Percentiles rank a stretch among this genome's conserved stretches.
Evolutionary conservation across 2,888 invertebrate species (phyloP).

Genomic region (Agriopis leucophaearia): DNA sequence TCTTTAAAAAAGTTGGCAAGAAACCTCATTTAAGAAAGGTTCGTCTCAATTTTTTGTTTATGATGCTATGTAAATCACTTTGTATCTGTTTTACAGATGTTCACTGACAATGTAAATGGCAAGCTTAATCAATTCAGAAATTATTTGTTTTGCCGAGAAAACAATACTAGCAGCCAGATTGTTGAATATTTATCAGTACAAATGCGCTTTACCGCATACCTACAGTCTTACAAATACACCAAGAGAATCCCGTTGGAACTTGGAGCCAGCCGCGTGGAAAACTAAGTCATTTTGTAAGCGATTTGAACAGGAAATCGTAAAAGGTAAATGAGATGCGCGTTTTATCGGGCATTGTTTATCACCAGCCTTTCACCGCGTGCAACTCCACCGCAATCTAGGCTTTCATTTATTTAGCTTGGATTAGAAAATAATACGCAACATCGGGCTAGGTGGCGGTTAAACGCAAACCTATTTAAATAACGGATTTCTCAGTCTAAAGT

Average conservation of each 20-base stretch:
- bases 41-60: neutral
- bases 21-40: no score
- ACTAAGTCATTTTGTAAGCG: slow-evolving; percentile 30
- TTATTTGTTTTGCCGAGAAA: slow-evolving; percentile 19
- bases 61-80: neutral
- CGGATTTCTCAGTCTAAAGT: no score
- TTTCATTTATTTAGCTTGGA: slow-evolving; percentile 15
- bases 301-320: slow-evolving; percentile 34
- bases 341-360: slow-evolving; percentile 34
- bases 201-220: slow-evolving; percentile 25
- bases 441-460: no score
- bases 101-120: slow-evolving; percentile 13
- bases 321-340: slow-evolving; percentile 33
- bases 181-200: slow-evolving; percentile 25
- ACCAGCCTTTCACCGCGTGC: slow-evolving; percentile 6
- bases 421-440: no score
- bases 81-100: slow-evolving; percentile 5
- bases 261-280: slow-evolving; percentile 30
- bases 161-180: slow-evolving; percentile 12
- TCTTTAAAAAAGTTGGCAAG: no score
- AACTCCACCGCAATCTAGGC: slow-evolving; percentile 10
- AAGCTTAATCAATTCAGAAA: slow-evolving; percentile 10
- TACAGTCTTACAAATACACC: slow-evolving; percentile 12
- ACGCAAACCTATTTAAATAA: no score
- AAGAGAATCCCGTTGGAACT: slow-evolving; percentile 12